Evolutionary conservation across 2,888 invertebrate species (phyloP).

Genomic region (Meteorus cinctellus): DNA sequence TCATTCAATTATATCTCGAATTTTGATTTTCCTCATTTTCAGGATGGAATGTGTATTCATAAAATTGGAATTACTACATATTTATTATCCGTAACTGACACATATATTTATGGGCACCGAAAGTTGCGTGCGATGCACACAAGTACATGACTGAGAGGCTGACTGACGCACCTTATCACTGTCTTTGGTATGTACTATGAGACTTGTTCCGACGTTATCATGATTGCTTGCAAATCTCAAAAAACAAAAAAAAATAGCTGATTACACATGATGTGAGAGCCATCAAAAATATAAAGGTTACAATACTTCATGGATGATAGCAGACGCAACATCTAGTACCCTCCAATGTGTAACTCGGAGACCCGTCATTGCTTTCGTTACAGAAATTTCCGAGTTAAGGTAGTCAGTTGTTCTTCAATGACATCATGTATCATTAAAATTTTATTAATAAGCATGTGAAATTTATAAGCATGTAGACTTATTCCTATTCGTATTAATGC

Average conservation of each 20-base stretch:
- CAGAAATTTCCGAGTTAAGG: too few species aligned
- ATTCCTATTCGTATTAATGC: neutral
- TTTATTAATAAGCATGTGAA: neutral
- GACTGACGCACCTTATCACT: constrained; percentile 50
- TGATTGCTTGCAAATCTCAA: constrained; percentile 52
- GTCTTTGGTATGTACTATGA: constrained; percentile 40
- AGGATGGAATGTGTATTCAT: neutral
- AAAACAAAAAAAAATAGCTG: constrained; percentile 57
- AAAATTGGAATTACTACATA: constrained; percentile 2
- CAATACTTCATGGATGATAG: neutral
- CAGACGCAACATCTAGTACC: too few species aligned
- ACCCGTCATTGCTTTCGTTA: too few species aligned
- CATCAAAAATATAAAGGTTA: neutral
- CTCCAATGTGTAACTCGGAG: neutral
- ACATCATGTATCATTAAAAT: neutral
- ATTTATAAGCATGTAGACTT: neutral
- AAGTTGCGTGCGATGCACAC: constrained; percentile 30
- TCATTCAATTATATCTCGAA: neutral
- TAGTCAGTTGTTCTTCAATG: neutral
- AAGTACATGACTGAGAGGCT: constrained; percentile 48
- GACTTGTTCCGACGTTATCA: constrained; percentile 60
- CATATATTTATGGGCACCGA: constrained; percentile 8
- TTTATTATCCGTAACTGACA: neutral
- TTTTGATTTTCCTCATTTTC: neutral
- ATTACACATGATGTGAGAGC: constrained; percentile 41